phyloP scores from a whole-genome alignment of 2,888 invertebrate genomes.

The Nemurella pictetii region DNA sequence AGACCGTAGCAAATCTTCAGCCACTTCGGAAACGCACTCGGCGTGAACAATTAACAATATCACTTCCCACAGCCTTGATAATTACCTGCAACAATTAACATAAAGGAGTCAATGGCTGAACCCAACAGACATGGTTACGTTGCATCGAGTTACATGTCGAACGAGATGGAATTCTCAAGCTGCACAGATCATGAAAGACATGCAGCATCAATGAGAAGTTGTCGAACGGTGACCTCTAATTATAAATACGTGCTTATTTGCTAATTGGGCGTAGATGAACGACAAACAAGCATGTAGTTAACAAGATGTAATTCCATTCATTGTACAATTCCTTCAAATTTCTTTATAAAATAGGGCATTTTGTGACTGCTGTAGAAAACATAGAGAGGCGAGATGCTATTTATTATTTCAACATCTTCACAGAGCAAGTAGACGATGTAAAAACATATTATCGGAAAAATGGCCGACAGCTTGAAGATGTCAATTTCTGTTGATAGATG shows the following conservation, averaged over 20 bases:
- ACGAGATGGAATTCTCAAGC: not conserved
- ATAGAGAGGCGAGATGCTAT: not conserved
- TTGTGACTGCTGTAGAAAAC: not conserved
- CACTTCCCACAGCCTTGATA: constrained; percentile 23
- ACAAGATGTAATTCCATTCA: not conserved
- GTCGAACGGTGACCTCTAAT: not conserved
- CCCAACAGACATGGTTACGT: not conserved
- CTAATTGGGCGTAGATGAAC: not conserved
- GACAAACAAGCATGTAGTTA: not conserved
- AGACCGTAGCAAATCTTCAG: not conserved
- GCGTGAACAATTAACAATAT: constrained; percentile 19
- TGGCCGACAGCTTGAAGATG: not conserved
- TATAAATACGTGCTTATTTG: not conserved
- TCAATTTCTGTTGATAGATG: not conserved
- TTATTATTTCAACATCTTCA: not conserved
- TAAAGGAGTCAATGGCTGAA: not conserved
- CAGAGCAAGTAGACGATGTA: not conserved
- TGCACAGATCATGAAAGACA: not conserved
- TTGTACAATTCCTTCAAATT: not conserved
- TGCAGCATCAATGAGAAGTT: not conserved
- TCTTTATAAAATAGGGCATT: not conserved
- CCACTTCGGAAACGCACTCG: not conserved
- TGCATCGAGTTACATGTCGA: not conserved
- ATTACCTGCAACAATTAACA: constrained; percentile 2
- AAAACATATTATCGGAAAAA: not conserved